These are phyloP conservation scores for Nezara viridula DNA, from an alignment of 2,888 invertebrate species.

Conservation along the genomic window DNA sequence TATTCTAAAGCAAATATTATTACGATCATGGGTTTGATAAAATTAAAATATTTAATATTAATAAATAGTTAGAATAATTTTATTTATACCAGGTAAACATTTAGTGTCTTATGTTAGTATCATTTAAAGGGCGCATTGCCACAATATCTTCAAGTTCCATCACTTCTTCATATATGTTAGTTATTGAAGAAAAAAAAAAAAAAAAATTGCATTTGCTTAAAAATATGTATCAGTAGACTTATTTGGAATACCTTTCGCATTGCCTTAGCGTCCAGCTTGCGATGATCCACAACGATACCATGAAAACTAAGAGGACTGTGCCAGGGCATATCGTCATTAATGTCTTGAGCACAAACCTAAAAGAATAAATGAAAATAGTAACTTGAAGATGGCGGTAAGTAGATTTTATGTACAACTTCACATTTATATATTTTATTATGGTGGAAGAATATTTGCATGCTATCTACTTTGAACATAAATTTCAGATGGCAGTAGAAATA, in stretches of 20 bases:
- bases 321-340: constrained; percentile 99
- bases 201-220: neutral
- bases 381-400: neutral
- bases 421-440: too few relatives aligned
- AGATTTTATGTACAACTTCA: neutral
- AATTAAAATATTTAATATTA: neutral
- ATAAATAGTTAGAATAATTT: neutral
- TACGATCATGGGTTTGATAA: too few relatives aligned
- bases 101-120: neutral
- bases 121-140: neutral
- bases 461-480: too few relatives aligned
- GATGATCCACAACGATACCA: constrained; percentile 99
- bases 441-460: too few relatives aligned
- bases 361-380: neutral
- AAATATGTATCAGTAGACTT: neutral
- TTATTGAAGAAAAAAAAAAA: constrained; percentile 1
- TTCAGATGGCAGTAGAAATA: too few relatives aligned
- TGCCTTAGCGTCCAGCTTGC: constrained; percentile 99
- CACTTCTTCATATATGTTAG: neutral
- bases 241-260: constrained; percentile 88
- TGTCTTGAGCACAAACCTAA: constrained; percentile 92
- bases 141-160: neutral
- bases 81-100: neutral
- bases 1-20: neutral
- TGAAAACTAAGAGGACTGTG: constrained; percentile 97